Conservation (phyloP, 2,888 invertebrate genomes). For the Xylocampa areola region DNA sequence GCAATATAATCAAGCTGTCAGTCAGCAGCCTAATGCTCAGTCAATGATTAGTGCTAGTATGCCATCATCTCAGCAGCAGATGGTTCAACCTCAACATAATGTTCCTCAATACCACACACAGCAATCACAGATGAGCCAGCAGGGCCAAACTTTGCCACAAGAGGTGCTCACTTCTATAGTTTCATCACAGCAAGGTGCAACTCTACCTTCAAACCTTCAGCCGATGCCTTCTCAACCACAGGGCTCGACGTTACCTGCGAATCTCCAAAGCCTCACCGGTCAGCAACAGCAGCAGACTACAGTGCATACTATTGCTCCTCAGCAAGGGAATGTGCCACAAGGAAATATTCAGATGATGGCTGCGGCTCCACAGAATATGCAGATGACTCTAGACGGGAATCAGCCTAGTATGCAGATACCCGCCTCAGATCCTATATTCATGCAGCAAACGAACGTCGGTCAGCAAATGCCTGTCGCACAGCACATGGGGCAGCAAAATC, state of each 20-base stretch:
- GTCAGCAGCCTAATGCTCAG: conserved; percentile 83
- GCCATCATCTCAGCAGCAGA: conserved; percentile 84
- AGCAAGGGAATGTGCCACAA: conserved; percentile 89
- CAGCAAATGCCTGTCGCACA: conserved; percentile 83
- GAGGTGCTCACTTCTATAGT: conserved; percentile 87
- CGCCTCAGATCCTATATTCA: conserved; percentile 87
- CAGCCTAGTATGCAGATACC: conserved; percentile 89
- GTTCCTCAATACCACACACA: conserved; percentile 88
- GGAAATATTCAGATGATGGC: conserved; percentile 90
- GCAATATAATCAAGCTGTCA: conserved; percentile 87
- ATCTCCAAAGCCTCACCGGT: conserved; percentile 87
- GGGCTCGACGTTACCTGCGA: conserved; percentile 91
- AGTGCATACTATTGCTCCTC: conserved; percentile 84
- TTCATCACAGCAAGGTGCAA: conserved; percentile 86
- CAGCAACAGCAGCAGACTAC: conserved; percentile 86
- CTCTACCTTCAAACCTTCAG: conserved; percentile 84
- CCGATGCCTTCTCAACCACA: conserved; percentile 86
- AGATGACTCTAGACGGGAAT: conserved; percentile 89
- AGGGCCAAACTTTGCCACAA: conserved; percentile 86
- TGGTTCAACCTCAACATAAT: conserved; percentile 86
- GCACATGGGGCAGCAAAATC: conserved; percentile 85
- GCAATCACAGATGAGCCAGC: conserved; percentile 85
- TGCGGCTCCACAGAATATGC: conserved; percentile 87
- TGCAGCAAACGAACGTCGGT: conserved; percentile 83
- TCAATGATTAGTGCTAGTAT: conserved; percentile 84